phyloP scores from a whole-genome alignment of 2,888 invertebrate species.

The Coremacera marginata region DNA sequence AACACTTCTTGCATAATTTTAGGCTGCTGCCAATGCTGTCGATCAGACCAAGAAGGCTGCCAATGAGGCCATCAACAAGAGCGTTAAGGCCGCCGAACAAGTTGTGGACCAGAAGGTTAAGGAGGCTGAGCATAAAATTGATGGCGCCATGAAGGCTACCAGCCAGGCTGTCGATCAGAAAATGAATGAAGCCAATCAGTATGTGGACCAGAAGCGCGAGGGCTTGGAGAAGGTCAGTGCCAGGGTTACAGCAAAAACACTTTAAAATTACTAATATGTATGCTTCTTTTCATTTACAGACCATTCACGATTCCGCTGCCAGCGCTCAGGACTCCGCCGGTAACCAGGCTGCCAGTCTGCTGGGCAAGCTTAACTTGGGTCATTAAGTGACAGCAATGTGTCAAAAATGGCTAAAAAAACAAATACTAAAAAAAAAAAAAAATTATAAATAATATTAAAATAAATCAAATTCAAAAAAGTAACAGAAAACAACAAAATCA shows the following conservation, averaged over 20 bases:
- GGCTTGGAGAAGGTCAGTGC: conserved; percentile 61
- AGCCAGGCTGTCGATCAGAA: conserved; percentile 74
- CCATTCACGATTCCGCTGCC: conserved; percentile 62
- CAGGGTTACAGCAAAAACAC: background rate
- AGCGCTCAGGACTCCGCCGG: conserved; percentile 64
- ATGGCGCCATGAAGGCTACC: conserved; percentile 73
- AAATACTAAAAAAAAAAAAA: conserved; percentile 17
- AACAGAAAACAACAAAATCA: conserved; percentile 10
- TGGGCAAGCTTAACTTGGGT: conserved; percentile 66
- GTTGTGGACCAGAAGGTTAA: conserved; percentile 70
- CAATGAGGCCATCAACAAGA: conserved; percentile 70
- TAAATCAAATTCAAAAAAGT: conserved; percentile 24
- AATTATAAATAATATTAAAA: conserved; percentile 28
- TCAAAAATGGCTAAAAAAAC: conserved; percentile 9
- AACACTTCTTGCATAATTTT: conserved; percentile 21
- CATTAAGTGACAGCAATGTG: conserved; percentile 48
- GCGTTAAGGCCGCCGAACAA: conserved; percentile 69
- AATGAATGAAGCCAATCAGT: conserved; percentile 75
- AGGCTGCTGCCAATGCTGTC: conserved; percentile 68
- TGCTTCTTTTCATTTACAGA: conserved; percentile 50
- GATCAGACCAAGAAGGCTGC: conserved; percentile 70
- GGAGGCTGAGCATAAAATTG: conserved; percentile 71
- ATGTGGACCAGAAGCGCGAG: conserved; percentile 73
- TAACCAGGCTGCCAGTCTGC: conserved; percentile 63
- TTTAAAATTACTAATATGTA: background rate